Percentiles rank a stretch among this genome's conserved stretches.
Conservation (phyloP, 2,888 invertebrate genomes). For the Unio delphinus region DNA sequence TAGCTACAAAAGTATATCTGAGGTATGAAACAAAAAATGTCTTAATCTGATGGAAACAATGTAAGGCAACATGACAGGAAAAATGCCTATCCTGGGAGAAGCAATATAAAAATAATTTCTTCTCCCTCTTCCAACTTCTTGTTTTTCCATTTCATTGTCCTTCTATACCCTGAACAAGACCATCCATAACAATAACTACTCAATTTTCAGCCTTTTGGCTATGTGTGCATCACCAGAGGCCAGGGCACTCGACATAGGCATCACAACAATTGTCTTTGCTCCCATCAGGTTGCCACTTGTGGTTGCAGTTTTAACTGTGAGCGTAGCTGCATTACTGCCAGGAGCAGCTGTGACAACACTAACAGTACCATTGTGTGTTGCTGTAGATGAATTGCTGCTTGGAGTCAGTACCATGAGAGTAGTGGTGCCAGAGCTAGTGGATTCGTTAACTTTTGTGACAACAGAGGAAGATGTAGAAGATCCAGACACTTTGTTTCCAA, state of each 20-base stretch:
- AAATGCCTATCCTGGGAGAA: too few species aligned
- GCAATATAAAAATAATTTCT: too few species aligned
- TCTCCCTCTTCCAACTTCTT: too few species aligned
- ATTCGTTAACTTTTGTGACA: slow-evolving; percentile 28
- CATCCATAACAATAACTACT: slow-evolving; percentile 18
- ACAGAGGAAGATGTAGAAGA: slow-evolving; percentile 29
- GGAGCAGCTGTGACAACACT: slow-evolving; percentile 22
- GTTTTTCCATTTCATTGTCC: too few species aligned
- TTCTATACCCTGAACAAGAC: too few species aligned
- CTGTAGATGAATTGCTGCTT: slow-evolving; percentile 36
- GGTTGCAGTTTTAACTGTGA: slow-evolving; percentile 54
- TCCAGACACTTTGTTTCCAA: slow-evolving; percentile 20
- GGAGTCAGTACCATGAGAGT: slow-evolving; percentile 60
- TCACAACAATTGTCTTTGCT: slow-evolving; percentile 63
- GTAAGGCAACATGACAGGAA: too few species aligned
- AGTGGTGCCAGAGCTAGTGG: slow-evolving; percentile 43
- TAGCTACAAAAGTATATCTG: too few species aligned
- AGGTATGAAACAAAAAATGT: too few species aligned
- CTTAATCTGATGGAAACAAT: too few species aligned
- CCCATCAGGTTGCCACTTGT: slow-evolving; percentile 44
- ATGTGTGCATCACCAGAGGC: slow-evolving; percentile 46
- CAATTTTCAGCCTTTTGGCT: slow-evolving; percentile 59
- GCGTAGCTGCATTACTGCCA: slow-evolving; percentile 46
- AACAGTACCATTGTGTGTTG: slow-evolving; percentile 33
- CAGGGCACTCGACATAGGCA: slow-evolving; percentile 59